Evolutionary conservation across 2,797 vertebrate genomes (phyloP).

Genomic region (Sciurus carolinensis): DNA sequence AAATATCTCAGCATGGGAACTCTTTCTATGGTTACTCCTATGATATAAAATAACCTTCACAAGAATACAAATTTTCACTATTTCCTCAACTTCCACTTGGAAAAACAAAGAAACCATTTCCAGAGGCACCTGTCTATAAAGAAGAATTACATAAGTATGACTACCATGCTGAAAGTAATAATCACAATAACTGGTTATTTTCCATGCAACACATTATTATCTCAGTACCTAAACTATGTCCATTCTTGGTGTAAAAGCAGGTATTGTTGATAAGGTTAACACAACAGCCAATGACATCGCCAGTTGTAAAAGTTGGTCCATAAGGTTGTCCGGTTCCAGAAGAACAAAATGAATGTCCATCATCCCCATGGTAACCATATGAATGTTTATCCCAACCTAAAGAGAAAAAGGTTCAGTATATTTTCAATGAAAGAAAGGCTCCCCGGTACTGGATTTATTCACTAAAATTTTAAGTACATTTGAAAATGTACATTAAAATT

Average conservation of each 20-base stretch:
- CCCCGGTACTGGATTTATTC: conserved; percentile 10
- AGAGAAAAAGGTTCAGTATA: conserved; percentile 82
- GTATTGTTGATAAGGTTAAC: conserved; percentile 99
- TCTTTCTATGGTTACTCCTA: neutral
- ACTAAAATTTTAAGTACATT: neutral
- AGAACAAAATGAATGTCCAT: conserved; percentile 99
- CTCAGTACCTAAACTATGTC: conserved; percentile 92
- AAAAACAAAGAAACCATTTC: conserved; percentile 55
- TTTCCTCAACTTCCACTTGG: conserved; percentile 36
- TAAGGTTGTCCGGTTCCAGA: conserved; percentile 99
- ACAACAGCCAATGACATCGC: conserved; percentile 99
- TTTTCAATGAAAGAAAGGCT: conserved; percentile 76
- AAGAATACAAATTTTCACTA: conserved; percentile 32
- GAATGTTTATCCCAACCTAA: conserved; percentile 99
- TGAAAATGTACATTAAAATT: conserved; percentile 50
- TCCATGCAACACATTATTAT: conserved; percentile 69
- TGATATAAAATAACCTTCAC: neutral
- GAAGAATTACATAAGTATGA: conserved; percentile 20
- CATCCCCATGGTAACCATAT: conserved; percentile 99
- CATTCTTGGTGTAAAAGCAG: conserved; percentile 97
- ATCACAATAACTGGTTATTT: conserved; percentile 55
- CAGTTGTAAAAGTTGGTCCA: conserved; percentile 98
- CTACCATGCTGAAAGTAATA: conserved; percentile 5
- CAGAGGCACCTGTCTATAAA: conserved; percentile 1
- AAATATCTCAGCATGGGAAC: neutral